Conservation (phyloP, 2,797 vertebrate species). For the Coilia nasus region DNA sequence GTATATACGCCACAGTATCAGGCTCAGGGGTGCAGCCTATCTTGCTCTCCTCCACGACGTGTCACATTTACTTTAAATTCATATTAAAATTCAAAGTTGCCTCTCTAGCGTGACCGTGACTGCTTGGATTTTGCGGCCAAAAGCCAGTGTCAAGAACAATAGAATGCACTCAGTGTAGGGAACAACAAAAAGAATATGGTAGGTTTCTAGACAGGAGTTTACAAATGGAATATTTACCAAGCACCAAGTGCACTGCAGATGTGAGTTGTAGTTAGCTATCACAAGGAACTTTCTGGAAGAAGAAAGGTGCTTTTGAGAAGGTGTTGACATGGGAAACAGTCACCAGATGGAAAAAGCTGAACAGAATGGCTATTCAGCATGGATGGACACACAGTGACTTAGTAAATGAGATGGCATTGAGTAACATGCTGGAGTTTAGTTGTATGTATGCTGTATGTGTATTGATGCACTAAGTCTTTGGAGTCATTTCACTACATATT, state of each 20-base stretch:
- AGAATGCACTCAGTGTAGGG: background rate
- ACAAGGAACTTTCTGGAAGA: background rate
- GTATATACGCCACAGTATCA: too few species aligned
- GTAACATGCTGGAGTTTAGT: background rate
- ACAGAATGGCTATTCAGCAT: background rate
- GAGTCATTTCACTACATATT: too few species aligned
- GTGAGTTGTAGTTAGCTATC: background rate
- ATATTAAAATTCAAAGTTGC: background rate
- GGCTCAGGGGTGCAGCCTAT: background rate
- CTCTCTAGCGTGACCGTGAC: background rate
- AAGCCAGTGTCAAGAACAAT: background rate
- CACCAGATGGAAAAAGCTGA: background rate
- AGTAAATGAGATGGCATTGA: background rate
- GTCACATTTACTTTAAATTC: background rate
- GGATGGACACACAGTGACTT: background rate
- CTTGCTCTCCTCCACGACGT: background rate
- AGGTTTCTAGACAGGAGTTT: background rate
- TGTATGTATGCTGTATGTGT: too few species aligned
- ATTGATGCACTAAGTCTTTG: too few species aligned
- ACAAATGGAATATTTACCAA: background rate
- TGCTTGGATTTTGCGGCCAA: background rate
- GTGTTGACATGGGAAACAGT: background rate
- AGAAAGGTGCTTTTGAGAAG: constrained; percentile 6
- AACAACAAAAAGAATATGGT: background rate
- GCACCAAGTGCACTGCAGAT: background rate